Percentiles rank a stretch among this genome's conserved stretches.
Evolutionary conservation across 1,140 invertebrate genomes (phyloP).

Genomic region (Drosophila neocordata): DNA sequence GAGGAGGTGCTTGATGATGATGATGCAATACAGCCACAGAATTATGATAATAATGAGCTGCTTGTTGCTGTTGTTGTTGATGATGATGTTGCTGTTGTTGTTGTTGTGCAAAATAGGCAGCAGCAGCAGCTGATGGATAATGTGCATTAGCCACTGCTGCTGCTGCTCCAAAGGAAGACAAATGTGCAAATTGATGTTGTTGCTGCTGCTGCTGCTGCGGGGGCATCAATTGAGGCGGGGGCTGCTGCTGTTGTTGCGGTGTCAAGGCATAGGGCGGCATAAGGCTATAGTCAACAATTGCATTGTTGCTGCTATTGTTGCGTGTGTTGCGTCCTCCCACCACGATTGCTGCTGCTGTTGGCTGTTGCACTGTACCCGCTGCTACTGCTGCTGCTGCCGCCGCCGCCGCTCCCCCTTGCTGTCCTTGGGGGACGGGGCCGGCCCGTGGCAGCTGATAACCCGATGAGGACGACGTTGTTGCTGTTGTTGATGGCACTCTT

Average conservation of each 20-base stretch:
- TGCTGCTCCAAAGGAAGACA: slow-evolving; percentile 67
- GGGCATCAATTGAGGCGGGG: slow-evolving; percentile 31
- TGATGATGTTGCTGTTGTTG: slow-evolving; percentile 59
- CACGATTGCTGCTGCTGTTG: slow-evolving; percentile 36
- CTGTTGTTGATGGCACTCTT: slow-evolving; percentile 44
- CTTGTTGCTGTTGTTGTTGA: slow-evolving; percentile 27
- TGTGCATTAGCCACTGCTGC: slow-evolving; percentile 51
- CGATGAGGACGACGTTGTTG: slow-evolving; percentile 67
- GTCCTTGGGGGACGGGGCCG: slow-evolving; percentile 65
- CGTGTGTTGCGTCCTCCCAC: background rate
- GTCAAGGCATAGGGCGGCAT: slow-evolving; percentile 57
- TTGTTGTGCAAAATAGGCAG: slow-evolving; percentile 62
- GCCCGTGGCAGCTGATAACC: slow-evolving; percentile 64
- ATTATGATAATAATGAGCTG: slow-evolving; percentile 67
- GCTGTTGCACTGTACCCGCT: slow-evolving; percentile 41
- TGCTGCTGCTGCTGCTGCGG: slow-evolving; percentile 39
- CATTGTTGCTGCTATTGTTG: slow-evolving; percentile 25
- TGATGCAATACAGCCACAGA: slow-evolving; percentile 63
- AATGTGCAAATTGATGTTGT: slow-evolving; percentile 65
- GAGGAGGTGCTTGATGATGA: slow-evolving; percentile 61
- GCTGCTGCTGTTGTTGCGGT: slow-evolving; percentile 47
- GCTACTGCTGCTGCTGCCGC: slow-evolving; percentile 47
- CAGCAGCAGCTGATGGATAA: slow-evolving; percentile 58
- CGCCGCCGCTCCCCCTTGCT: slow-evolving; percentile 47
- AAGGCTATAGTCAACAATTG: slow-evolving; percentile 66